Percentiles rank a stretch among this genome's conserved stretches.
phyloP scores from a whole-genome alignment of 2,797 vertebrate genomes.

The Acestrorhynchus altus region DNA sequence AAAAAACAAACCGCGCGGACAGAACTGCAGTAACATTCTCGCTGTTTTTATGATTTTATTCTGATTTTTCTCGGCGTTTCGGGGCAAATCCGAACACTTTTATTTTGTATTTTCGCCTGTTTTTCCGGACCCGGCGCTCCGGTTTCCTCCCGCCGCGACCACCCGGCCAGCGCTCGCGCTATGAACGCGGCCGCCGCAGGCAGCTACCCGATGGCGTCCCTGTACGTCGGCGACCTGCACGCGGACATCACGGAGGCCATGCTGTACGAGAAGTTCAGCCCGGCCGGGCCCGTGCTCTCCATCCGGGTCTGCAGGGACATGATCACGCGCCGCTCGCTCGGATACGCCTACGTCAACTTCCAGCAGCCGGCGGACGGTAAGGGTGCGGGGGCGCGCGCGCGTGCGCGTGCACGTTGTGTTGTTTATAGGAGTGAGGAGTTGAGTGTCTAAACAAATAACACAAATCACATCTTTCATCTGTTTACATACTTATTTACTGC shows the following conservation, averaged over 20 bases:
- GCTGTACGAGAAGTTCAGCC: slow-evolving; percentile 94
- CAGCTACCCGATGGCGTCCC: slow-evolving; percentile 92
- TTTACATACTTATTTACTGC: too few species aligned
- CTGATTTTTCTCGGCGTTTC: slow-evolving; percentile 62
- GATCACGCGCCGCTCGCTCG: slow-evolving; percentile 91
- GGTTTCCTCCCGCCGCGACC: too few species aligned
- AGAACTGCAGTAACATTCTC: slow-evolving; percentile 57
- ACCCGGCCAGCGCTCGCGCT: background rate
- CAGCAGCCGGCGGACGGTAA: slow-evolving; percentile 91
- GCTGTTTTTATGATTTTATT: too few species aligned
- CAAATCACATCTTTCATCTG: too few species aligned
- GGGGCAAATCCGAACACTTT: slow-evolving; percentile 61
- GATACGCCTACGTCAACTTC: slow-evolving; percentile 93
- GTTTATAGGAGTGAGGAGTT: too few species aligned
- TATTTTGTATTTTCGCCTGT: background rate
- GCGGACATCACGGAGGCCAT: slow-evolving; percentile 92
- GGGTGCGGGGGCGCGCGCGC: too few species aligned
- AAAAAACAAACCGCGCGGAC: slow-evolving; percentile 66
- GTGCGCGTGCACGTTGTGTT: too few species aligned
- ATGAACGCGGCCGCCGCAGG: slow-evolving; percentile 95
- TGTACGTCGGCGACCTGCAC: slow-evolving; percentile 91
- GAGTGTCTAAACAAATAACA: too few species aligned
- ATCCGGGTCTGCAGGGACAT: slow-evolving; percentile 91
- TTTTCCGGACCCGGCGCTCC: background rate
- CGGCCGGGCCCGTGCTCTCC: slow-evolving; percentile 89